Evolutionary conservation across 2,113 vertebrate species (phyloP), one percentile per base, ranked within the genome.

Genomic region (Malurus elegans): DNA sequence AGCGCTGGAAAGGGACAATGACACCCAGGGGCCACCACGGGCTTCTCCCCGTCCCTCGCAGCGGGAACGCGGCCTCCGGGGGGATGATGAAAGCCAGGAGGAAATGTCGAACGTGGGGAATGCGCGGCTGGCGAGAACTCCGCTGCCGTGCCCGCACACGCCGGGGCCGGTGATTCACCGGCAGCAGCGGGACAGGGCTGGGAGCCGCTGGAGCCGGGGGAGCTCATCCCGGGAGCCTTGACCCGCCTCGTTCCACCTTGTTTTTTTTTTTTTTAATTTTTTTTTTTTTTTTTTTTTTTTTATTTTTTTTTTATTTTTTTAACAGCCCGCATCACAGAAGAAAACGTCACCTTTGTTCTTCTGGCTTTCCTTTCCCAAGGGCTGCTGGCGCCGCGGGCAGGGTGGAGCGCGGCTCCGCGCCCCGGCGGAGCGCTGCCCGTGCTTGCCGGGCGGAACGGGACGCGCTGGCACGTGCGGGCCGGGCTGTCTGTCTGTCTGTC

Each of bases 281-380:
- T 36, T 8, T 36, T 36, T 36, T 36, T 36, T 36, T 92, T 94
- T 93, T 36, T 36, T 36, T 36, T 36, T 36, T 36, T 36, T 36
- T 36, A 36, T 8, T 36, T 36, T 36, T 36, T 36, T 8, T 36
- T 36, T 36, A n/a, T n/a, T 36, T 36, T 36, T 92, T 94, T 93
- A 80, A 78, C 18, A 84, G 72, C 67, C 29, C 5, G 4, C 79
- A 76, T 96, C 91, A 84, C 91, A 84, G 18, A 86, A 80, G 91
- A 34, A 94, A 94, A 89, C 48, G 62, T 83, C 94, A 92, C 54
- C 80, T 95, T 95, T 95, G 91, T 95, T 96, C 92, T 92, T 96
- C 92, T 92, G 13, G 18, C 54, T 74, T 70, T 29, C 47, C 69
- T 90, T 95, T 95, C 95, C 95, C 91, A 85, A 26, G 91, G 92